Conservation (phyloP, 2,797 vertebrate genomes). For the Euphonia xanthogaster region DNA sequence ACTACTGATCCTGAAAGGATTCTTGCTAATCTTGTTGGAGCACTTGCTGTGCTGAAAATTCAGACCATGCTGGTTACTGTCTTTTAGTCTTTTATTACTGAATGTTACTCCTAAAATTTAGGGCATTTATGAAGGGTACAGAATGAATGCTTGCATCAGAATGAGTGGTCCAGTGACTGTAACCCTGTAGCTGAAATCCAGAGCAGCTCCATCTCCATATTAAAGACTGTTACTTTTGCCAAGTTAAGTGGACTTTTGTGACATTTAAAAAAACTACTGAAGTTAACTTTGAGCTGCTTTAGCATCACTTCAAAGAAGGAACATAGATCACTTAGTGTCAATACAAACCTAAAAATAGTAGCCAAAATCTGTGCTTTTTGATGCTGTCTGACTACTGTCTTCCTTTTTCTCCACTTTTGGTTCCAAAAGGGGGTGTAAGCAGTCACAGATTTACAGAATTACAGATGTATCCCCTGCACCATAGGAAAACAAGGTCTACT, state of each 20-base stretch:
- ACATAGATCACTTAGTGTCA: constrained; percentile 60
- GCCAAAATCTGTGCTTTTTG: constrained; percentile 63
- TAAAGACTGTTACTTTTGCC: background rate
- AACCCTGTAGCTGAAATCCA: background rate
- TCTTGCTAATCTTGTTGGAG: background rate
- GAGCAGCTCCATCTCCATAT: background rate
- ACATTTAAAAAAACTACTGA: background rate
- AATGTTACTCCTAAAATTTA: background rate
- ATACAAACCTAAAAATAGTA: constrained; percentile 64
- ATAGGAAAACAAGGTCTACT: constrained; percentile 56
- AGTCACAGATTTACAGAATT: constrained; percentile 59
- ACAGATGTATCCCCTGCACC: constrained; percentile 54
- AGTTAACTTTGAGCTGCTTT: constrained; percentile 52
- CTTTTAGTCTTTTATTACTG: background rate
- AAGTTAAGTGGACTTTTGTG: constrained; percentile 38
- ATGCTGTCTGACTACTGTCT: constrained; percentile 59
- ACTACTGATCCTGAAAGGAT: background rate
- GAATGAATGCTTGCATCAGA: background rate
- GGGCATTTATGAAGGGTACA: background rate
- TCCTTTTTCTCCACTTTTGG: constrained; percentile 45
- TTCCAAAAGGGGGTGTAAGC: constrained; percentile 52
- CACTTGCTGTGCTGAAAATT: background rate
- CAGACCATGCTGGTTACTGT: background rate
- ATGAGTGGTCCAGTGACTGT: background rate
- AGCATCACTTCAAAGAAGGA: constrained; percentile 28